Base-by-base conservation (phyloP, 1,140 invertebrate species). In the Chionoecetes opilio region DNA sequence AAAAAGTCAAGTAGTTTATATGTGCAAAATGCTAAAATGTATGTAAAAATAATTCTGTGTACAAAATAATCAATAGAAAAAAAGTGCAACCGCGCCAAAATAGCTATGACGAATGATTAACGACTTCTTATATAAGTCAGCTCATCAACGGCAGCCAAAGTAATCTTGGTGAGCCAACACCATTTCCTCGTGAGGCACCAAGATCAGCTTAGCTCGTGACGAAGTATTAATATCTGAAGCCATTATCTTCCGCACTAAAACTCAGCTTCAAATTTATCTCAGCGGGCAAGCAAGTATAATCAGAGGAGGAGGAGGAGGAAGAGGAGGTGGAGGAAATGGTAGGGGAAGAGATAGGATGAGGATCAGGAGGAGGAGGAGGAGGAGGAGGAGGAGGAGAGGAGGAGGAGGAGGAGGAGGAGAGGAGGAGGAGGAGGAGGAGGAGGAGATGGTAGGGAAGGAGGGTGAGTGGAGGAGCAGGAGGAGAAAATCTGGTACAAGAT, bases 141-240 rank as follows among this genome's bases (percentile, higher is more conserved):
- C 63, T 75, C 63, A 75, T 75, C 63, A 75, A 26, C 11, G 63
- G 63, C 21, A 75, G 63, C 63, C 21, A 75, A n/a, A 75, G 63
- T 75, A 75, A 75, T 75, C 63, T 75, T n/a, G 6, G 63, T n/a
- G 63, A 75, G 63, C 63, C 63, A 75, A 75, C 63, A 75, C 63
- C 63, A 75, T 75, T 75, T 75, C n/a, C 63, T n/a, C 63, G 63
- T n/a, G 63, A 75, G 63, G n/a, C 63, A 75, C 63, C 63, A 75
- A 75, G 63, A 75, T 75, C 63, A 75, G 63, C 63, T 75, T 75
- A 75, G 63, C 63, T 75, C 63, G 85, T 87, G 85, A 87, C 85
- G 85, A 38, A 87, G 85, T 87, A 87, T 87, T 87, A 87, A 87
- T 87, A 87, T 87, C 85, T 35, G 85, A 87, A 87, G 85, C 85